Evolutionary conservation across 2,888 invertebrate genomes (phyloP).

Genomic region (Pachydiplax longipennis): DNA sequence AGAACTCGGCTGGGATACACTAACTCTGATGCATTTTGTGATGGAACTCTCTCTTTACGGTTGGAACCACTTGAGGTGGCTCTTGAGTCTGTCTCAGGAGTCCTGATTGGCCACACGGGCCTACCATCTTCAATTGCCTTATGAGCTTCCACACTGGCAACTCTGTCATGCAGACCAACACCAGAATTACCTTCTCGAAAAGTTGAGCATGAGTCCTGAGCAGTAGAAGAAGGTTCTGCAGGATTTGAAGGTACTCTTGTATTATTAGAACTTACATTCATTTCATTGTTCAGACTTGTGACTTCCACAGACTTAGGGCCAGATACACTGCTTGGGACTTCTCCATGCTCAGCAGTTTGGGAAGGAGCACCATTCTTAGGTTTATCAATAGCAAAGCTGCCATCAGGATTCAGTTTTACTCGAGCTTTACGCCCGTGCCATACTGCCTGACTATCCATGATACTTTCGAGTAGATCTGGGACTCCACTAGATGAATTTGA

Average conservation of each 20-base stretch:
- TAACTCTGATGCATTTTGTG: not conserved
- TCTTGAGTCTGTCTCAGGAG: constrained; percentile 1
- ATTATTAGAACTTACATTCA: not conserved
- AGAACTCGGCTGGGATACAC: not conserved
- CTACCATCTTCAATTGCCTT: not conserved
- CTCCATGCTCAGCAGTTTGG: not conserved
- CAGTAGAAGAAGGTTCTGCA: constrained; percentile 8
- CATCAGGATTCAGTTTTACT: constrained; percentile 68
- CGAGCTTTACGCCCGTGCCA: constrained; percentile 72
- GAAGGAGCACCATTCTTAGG: constrained; percentile 51
- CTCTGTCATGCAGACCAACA: constrained; percentile 10
- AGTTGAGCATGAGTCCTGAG: constrained; percentile 28
- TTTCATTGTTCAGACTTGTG: constrained; percentile 20
- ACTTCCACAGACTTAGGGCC: constrained; percentile 17
- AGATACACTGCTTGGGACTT: not conserved
- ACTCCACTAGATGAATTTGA: constrained; percentile 47
- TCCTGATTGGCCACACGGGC: not conserved
- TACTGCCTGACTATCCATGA: constrained; percentile 73
- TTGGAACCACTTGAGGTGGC: not conserved
- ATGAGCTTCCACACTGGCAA: not conserved
- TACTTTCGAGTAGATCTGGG: constrained; percentile 71
- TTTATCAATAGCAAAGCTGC: constrained; percentile 66
- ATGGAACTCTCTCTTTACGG: constrained; percentile 8
- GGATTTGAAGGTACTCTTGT: constrained; percentile 30
- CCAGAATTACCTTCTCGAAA: constrained; percentile 22